Evolutionary conservation across 30 jellyfish, hydroid and myxozoan species (phyloP), one percentile per base, ranked within the genome.

Genomic region (Hydractinia symbiolongicarpus): DNA sequence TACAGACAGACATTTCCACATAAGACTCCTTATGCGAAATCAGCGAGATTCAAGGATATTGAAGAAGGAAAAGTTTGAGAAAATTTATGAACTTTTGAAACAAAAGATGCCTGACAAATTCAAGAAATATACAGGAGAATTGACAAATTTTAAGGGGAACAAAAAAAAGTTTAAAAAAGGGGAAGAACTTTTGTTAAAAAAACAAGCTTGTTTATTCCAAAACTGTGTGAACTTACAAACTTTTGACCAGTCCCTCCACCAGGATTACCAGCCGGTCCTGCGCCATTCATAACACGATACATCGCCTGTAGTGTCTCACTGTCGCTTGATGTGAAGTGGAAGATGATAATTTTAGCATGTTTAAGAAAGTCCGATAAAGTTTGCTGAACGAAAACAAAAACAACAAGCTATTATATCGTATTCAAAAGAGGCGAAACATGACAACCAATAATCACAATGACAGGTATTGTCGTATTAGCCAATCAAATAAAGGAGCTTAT

Each of bases 161-260:
- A 30, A 30, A 30, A 30, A 30, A 30, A 30, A 30, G 44, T 1
- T 30, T 30, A 30, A 30, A 30, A 30, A 30, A 0, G 44, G 44
- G 44, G 44, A 30, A 30, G 44, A 30, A 30, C 44, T 30, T n/a
- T 30, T 30, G 44, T 30, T 2, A 30, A 30, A 2, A 30, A 30
- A 30, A 30, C 44, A 30, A 30, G 44, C 44, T 30, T 1, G 1
- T 30, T 30, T 30, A 0, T 30, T 30, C 44, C 44, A 30, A 30
- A 30, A 30, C 2, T 30, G 44, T 30, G 2, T 30, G 1, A 2
- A 64, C 74, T n/a, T 64, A 64, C 74, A 64, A 64, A 64, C 16
- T 64, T 64, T 13, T 64, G 74, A 4, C 74, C 74, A 64, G 74
- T 13, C 8, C 74, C 74, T 7, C 74, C 74, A 64, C 52, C 74